A percentile compares a stretch with the other conserved stretches of the same genome.
phyloP scores from a whole-genome alignment of 2,797 vertebrate species.

The Pipistrellus pipistrellus region DNA sequence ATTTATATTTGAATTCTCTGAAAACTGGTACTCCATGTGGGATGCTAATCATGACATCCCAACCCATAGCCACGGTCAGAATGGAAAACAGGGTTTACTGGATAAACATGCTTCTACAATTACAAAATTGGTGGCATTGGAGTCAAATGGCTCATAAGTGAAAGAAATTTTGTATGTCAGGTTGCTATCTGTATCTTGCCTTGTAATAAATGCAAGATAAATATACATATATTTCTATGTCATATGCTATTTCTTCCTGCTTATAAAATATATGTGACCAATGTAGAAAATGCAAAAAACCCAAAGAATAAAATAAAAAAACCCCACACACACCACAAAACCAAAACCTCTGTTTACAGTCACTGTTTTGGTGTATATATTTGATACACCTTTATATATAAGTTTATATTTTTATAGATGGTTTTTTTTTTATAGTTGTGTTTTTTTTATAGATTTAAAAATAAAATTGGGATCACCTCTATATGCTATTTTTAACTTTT shows the following conservation, averaged over 20 bases:
- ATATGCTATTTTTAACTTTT: background rate
- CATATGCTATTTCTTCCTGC: background rate
- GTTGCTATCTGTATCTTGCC: background rate
- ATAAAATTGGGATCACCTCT: background rate
- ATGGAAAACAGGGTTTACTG: constrained; percentile 66
- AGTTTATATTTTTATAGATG: constrained; percentile 16
- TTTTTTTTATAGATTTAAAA: constrained; percentile 44
- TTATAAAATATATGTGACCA: background rate
- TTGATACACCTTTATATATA: background rate
- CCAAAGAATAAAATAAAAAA: background rate
- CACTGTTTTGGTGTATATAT: constrained; percentile 9
- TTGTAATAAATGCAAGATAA: background rate
- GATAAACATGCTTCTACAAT: constrained; percentile 53
- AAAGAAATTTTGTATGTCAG: constrained; percentile 19
- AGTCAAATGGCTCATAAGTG: constrained; percentile 50
- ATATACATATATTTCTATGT: background rate
- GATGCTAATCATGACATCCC: constrained; percentile 54
- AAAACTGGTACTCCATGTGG: constrained; percentile 56
- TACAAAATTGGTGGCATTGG: constrained; percentile 49
- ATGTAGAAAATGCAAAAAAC: background rate
- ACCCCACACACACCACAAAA: no score
- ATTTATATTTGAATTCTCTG: constrained; percentile 64
- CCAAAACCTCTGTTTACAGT: background rate
- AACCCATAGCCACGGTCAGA: constrained; percentile 38
- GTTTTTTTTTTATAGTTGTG: no score